Evolutionary conservation across 1,140 invertebrate species (phyloP), one percentile per base, ranked within the genome.

Genomic region (Capitella teleta): DNA sequence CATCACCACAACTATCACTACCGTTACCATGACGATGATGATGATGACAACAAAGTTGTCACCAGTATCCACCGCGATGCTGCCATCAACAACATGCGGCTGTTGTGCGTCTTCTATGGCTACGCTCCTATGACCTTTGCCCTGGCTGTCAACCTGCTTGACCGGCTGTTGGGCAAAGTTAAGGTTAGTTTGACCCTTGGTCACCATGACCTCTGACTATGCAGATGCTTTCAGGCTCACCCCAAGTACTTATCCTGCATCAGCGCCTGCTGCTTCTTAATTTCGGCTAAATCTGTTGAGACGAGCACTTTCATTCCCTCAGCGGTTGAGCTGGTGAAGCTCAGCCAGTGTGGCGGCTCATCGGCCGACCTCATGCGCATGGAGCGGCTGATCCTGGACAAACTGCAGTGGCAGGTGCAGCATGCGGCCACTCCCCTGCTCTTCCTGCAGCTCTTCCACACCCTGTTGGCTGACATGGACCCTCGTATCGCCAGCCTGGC

Each of bases 191-290:
- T 23, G n/a, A 3, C 23, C 10, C 26, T 18, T 48, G 19, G 4
- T 12, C 12, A 19, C 14, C 19, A 32, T 14, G 8, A 14, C 28
- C 12, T 14, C 12, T 34, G 19, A 34, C 16, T 34, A 12, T 16
- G 16, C 32, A 12, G 16, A 21, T 38, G 36, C 21, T 34, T 50
- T 28, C 28, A 57, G 54, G 51, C 38, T 0, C 51, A 44, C 16
- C 55, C 57, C 5, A 57, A 55, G n/a, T 58, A 57, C 41, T 32
- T 57, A 16, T 44, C 44, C 23, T 58, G 55, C 46, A 57, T 58
- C 21, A 45, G 52, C 6, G 46, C 49, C 1, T 24, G 34, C 25
- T 55, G 57, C 43, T 55, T 54, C 47, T 57, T 46, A 45, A 50
- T 58, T 32, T 55, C 57, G 28, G 47, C 46, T 26, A 57, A 57